Conservation (phyloP, 2,888 invertebrate genomes). For the Mayetiola destructor region DNA sequence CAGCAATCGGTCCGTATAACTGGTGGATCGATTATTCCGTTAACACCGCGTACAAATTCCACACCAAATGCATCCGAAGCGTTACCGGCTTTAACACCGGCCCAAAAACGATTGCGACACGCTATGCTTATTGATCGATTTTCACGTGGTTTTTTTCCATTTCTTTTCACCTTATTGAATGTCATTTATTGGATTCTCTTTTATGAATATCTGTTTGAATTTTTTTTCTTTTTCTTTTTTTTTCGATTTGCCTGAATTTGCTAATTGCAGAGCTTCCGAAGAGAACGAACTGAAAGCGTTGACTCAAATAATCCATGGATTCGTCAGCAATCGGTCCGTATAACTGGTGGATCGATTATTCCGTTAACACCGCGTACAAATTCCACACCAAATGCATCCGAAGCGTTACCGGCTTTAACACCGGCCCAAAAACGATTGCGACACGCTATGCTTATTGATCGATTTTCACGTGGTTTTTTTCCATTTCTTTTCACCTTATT, state of each 20-base stretch:
- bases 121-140: constrained; percentile 57
- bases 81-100: constrained; percentile 38
- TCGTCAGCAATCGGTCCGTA: constrained; percentile 26
- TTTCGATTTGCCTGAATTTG: not conserved
- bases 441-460: constrained; percentile 54
- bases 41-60: constrained; percentile 30
- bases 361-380: constrained; percentile 30
- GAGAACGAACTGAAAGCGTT: constrained; percentile 26
- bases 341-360: constrained; percentile 19
- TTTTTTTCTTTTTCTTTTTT: not conserved
- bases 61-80: constrained; percentile 24
- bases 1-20: constrained; percentile 23
- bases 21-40: constrained; percentile 22
- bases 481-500: constrained; percentile 38
- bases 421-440: constrained; percentile 46
- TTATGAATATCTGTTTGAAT: constrained; percentile 1
- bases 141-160: constrained; percentile 55
- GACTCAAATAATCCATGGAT: constrained; percentile 34
- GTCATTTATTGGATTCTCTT: constrained; percentile 13
- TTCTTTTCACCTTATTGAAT: constrained; percentile 30
- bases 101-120: constrained; percentile 45
- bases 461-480: constrained; percentile 54
- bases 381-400: constrained; percentile 23
- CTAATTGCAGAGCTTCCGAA: not conserved
- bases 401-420: constrained; percentile 36